Percentiles rank a stretch among this genome's conserved stretches.
Conservation (phyloP, 2,113 vertebrate genomes). For the Corydoras maculifer region DNA sequence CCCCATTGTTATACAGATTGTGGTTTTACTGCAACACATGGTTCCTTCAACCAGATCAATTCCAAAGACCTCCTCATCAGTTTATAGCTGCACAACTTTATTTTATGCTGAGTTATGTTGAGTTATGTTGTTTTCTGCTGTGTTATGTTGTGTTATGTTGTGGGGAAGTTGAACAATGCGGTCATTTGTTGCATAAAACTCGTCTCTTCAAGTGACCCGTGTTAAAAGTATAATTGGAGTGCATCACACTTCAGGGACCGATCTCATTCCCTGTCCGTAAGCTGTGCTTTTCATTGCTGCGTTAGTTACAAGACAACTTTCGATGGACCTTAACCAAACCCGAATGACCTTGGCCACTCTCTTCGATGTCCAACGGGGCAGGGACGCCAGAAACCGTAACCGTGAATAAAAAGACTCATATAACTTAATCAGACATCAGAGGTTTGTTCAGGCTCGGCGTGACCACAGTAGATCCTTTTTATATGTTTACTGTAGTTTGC, state of each 20-base stretch:
- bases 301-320: conserved; percentile 58
- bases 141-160: no score
- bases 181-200: conserved; percentile 22
- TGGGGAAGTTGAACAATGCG: no score
- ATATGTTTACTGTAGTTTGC: conserved; percentile 66
- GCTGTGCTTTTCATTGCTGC: conserved; percentile 55
- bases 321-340: conserved; percentile 59
- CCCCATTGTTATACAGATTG: no score
- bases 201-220: conserved; percentile 52
- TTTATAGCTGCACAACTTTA: no score
- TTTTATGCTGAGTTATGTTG: no score
- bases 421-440: conserved; percentile 62
- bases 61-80: no score
- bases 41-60: no score
- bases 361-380: conserved; percentile 49
- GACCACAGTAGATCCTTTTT: conserved; percentile 63
- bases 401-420: conserved; percentile 64
- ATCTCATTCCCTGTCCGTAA: conserved; percentile 43
- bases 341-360: conserved; percentile 64
- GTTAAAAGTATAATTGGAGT: conserved; percentile 51
- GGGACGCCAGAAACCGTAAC: conserved; percentile 66
- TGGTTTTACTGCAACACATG: no score
- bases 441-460: conserved; percentile 59
- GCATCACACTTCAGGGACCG: conserved; percentile 39
- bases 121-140: no score